A percentile compares a stretch with the other conserved stretches of the same genome.
These are phyloP conservation scores for Achlya flavicornis DNA, from an alignment of 2,888 invertebrate genomes.

Conservation along the genomic window DNA sequence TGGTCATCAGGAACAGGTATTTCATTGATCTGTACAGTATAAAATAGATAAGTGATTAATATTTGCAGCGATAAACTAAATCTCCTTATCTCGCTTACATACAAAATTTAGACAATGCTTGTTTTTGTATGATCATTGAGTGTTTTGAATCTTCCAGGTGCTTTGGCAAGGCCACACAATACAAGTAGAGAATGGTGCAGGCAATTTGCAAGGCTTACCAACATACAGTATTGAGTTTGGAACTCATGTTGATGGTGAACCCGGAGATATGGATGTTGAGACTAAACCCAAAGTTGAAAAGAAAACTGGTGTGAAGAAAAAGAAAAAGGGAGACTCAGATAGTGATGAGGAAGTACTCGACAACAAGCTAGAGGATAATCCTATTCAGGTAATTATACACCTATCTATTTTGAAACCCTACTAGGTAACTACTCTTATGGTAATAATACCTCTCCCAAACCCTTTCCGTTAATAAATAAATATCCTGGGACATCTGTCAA, in stretches of 20 bases:
- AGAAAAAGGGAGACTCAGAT: constrained; percentile 77
- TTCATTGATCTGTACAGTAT: constrained; percentile 13
- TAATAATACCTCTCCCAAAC: no score
- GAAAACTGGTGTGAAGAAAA: constrained; percentile 71
- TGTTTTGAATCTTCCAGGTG: constrained; percentile 70
- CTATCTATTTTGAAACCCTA: constrained; percentile 1
- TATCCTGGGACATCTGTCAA: no score
- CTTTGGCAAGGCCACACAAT: constrained; percentile 88
- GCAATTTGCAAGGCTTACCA: constrained; percentile 64
- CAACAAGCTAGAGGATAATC: constrained; percentile 88
- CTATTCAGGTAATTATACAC: constrained; percentile 69
- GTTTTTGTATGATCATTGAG: background rate
- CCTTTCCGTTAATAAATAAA: no score
- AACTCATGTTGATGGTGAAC: constrained; percentile 62
- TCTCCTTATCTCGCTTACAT: constrained; percentile 6
- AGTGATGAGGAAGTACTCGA: constrained; percentile 83
- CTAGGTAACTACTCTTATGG: background rate
- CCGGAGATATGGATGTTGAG: constrained; percentile 69
- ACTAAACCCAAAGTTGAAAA: constrained; percentile 78
- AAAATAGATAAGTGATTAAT: constrained; percentile 13
- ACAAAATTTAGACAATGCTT: background rate
- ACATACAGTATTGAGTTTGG: constrained; percentile 74
- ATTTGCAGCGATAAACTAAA: constrained; percentile 8
- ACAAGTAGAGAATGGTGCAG: constrained; percentile 83
- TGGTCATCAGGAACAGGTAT: constrained; percentile 79